Conservation (phyloP, 2,888 invertebrate species). For the Lasioglossum zephyrum region DNA sequence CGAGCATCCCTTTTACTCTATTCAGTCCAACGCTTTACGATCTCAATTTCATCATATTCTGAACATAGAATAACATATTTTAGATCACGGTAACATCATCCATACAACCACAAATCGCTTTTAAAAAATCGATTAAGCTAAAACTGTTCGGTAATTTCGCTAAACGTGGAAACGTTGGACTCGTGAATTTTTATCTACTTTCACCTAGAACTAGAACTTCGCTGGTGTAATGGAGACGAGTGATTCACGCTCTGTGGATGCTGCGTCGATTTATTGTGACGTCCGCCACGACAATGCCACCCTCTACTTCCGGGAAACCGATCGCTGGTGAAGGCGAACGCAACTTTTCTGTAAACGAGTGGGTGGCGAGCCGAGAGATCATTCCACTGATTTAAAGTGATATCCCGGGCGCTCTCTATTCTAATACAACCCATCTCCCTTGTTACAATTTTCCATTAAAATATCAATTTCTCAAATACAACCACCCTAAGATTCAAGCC, state of each 20-base stretch:
- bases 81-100: not conserved
- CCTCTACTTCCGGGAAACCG: slow-evolving; percentile 38
- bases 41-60: not conserved
- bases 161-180: not conserved
- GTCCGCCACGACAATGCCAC: slow-evolving; percentile 27
- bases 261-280: slow-evolving; percentile 36
- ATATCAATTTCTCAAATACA: not conserved
- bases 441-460: not conserved
- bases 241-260: slow-evolving; percentile 36
- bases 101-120: not conserved
- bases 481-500: not conserved
- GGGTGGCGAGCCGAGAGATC: slow-evolving; percentile 1
- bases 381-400: not conserved
- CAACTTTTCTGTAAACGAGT: not conserved
- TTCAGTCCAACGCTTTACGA: not conserved
- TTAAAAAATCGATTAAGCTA: not conserved
- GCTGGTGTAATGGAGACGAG: slow-evolving; percentile 10
- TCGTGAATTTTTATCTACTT: slow-evolving; percentile 26
- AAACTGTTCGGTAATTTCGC: not conserved
- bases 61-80: not conserved
- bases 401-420: not conserved
- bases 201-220: slow-evolving; percentile 22
- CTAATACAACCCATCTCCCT: not conserved
- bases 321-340: slow-evolving; percentile 7
- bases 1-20: not conserved